These are phyloP conservation scores for Pelodiscus sinensis DNA, from an alignment of 2,113 vertebrate species.

Conservation along the genomic window DNA sequence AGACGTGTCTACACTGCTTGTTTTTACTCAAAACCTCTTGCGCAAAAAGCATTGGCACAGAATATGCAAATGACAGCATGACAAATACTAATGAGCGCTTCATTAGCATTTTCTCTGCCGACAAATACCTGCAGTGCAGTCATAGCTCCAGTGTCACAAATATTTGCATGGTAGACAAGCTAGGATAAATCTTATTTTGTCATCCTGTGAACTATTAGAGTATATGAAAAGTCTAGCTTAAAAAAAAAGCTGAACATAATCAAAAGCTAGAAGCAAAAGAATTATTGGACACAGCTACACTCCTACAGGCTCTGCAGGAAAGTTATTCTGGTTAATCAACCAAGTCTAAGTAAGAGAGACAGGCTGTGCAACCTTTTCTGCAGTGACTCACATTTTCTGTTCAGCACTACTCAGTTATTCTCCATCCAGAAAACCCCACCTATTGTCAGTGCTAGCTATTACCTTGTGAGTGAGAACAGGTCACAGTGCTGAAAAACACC, in stretches of 20 bases:
- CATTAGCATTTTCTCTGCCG: too few species aligned
- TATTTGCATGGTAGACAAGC: neutral
- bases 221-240: neutral
- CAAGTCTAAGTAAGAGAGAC: neutral
- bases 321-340: constrained; percentile 15
- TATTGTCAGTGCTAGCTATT: constrained; percentile 24
- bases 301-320: neutral
- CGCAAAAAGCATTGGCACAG: too few species aligned
- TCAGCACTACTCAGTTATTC: constrained; percentile 35
- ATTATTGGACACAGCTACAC: constrained; percentile 9
- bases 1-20: too few species aligned
- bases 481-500: constrained; percentile 30
- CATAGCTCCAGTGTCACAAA: neutral
- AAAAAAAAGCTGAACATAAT: constrained; percentile 12
- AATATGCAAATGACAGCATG: too few species aligned
- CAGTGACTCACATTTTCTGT: neutral
- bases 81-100: too few species aligned
- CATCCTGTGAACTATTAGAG: neutral
- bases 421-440: constrained; percentile 40
- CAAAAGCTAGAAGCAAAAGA: neutral
- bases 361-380: constrained; percentile 8
- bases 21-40: too few species aligned
- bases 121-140: too few species aligned
- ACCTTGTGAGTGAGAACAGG: neutral
- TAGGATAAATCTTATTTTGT: constrained; percentile 29